Conservation (phyloP, 2,888 invertebrate species). For the Pyrocoelia pectoralis region DNA sequence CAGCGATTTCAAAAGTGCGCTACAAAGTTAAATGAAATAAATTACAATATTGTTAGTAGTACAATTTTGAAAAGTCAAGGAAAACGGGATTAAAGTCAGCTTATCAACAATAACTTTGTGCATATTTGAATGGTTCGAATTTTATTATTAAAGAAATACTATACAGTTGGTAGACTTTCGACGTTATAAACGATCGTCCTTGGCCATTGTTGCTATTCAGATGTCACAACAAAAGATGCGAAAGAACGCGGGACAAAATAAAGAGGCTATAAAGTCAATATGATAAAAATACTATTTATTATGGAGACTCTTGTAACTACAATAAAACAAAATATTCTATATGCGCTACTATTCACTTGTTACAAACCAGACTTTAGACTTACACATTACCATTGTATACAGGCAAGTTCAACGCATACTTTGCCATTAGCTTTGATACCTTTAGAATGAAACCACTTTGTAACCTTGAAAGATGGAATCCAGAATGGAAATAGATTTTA, state of each 20-base stretch:
- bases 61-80: conserved; percentile 15
- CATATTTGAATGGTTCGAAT: conserved; percentile 19
- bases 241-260: conserved; percentile 52
- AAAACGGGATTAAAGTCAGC: conserved; percentile 5
- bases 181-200: conserved; percentile 50
- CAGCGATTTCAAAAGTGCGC: conserved; percentile 10
- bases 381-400: conserved; percentile 29
- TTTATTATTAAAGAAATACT: conserved; percentile 17
- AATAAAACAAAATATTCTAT: conserved; percentile 48
- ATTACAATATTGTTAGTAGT: conserved; percentile 10
- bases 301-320: conserved; percentile 48
- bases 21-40: conserved; percentile 6
- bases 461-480: neutral
- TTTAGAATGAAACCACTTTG: conserved; percentile 11
- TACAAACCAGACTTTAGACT: conserved; percentile 31
- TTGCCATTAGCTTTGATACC: conserved; percentile 11
- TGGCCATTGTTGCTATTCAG: conserved; percentile 56
- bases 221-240: conserved; percentile 50
- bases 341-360: conserved; percentile 24
- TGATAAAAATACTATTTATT: conserved; percentile 56
- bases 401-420: conserved; percentile 9
- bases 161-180: conserved; percentile 33
- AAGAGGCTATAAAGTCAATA: conserved; percentile 55
- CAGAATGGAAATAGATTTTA: neutral
- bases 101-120: conserved; percentile 16